These are phyloP conservation scores for Ceuthmochares aereus DNA, from an alignment of 2,113 vertebrate genomes.

Conservation along the genomic window DNA sequence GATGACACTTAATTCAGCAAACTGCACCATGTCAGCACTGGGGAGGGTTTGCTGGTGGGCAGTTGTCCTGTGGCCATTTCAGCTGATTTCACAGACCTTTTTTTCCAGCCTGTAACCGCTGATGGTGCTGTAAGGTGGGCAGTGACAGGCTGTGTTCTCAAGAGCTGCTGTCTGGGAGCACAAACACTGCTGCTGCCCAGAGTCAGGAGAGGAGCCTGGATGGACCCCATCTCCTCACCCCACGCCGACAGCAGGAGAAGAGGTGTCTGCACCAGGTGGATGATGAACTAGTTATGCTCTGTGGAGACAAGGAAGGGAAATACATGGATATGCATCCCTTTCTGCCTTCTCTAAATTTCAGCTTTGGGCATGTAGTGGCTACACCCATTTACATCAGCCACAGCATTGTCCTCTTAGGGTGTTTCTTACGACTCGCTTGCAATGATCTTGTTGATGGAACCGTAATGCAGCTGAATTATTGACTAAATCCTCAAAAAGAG, in stretches of 20 bases:
- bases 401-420: neutral
- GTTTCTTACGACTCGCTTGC: neutral
- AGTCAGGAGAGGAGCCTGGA: neutral
- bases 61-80: fast-evolving
- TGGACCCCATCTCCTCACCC: neutral
- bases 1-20: neutral
- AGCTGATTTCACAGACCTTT: neutral
- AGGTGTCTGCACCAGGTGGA: neutral
- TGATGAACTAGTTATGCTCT: neutral
- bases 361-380: neutral
- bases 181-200: neutral
- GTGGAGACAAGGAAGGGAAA: neutral
- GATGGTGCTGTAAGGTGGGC: neutral
- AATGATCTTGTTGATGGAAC: neutral
- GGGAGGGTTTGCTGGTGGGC: neutral
- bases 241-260: neutral
- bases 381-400: neutral
- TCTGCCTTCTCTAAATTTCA: neutral
- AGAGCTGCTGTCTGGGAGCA: neutral
- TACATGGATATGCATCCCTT: fast-evolving
- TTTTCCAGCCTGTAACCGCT: fast-evolving
- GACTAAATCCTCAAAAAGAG: neutral
- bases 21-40: fast-evolving
- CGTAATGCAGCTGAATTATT: neutral
- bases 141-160: neutral